Evolutionary conservation across 1,140 invertebrate species (phyloP), one percentile per base, ranked within the genome.

Genomic region (Eueides isabella): DNA sequence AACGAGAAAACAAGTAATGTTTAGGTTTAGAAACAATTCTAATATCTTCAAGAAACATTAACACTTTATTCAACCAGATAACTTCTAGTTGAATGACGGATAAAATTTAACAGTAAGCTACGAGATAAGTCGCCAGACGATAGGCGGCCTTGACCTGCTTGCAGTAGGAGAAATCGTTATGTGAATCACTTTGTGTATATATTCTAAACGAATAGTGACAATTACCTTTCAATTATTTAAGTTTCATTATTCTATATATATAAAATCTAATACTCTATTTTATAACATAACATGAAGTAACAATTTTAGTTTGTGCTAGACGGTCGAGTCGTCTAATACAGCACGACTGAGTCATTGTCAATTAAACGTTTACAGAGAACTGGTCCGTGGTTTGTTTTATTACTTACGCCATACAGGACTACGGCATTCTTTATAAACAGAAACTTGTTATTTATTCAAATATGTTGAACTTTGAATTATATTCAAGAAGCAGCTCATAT

Each of bases 281-380:
- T 61, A 3, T 29, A 29, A 3, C 14, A 16, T 38, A 61, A 61
- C 1, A 7, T 30, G 7, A 23, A 63, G 28, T 30, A 30, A 63
- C n/a, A 9, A 31, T 31, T 63, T 29, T 14, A 63, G 23, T n/a
- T 55, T 7, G n/a, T 63, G 14, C 61, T 12, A 63, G 23, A 23
- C 38, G 14, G 7, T 19, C 44, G 23, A 66, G 2, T 55, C 29
- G 41, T 30, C 38, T 44, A 16, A 44, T 30, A 29, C 26, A 67
- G 67, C 48, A 55, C 48, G 48, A 55, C 48, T 75, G 73, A 75
- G 29, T 75, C 67, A 70, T 44, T 48, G 26, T 70, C 30, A 66
- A 72, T 62, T 67, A 62, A 67, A 63, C 29, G 41, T 68, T 44
- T 68, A 68, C 66, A 3, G 19, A 73, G 71, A 74, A 35, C 66